Base-by-base conservation (phyloP, 1,140 invertebrate genomes). In the Cotesia vestalis region DNA sequence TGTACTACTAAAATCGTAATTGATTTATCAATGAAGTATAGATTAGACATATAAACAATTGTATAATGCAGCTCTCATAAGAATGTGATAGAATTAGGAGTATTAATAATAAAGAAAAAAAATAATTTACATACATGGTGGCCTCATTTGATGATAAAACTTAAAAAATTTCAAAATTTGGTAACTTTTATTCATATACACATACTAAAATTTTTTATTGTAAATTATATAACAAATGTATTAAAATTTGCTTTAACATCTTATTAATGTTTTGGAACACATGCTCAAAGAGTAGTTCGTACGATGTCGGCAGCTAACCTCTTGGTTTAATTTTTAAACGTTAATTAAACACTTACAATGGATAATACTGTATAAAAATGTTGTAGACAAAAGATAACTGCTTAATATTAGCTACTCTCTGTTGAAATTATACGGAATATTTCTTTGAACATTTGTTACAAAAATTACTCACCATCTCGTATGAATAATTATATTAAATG, bases 81-180 rank as follows among this genome's bases (percentile, higher is more conserved):
- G 71, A 73, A 71, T 75, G 74, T 75, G 71, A 75, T 73, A 75
- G 71, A 66, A 73, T 55, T 53, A 69, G 52, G 69, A 69, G 66
- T 66, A 63, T 61, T 53, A 63, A 69, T 69, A 64, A 14, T 53
- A 36, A 69, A 38, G 35, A 55, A 73, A 51, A 51, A 46, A 66
- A 66, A 67, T 57, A 71, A 36, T 12, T 57, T 38, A 55, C 17
- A 57, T 9, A 14, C 27, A 63, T 51, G 60, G 4, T 52, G 61
- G 36, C 14, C 68, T 40, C 38, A 40, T 40, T 40, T 40, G 38
- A 40, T 40, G 38, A 40, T 40, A 40, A 40, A 40, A 40, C 38
- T 8, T 5, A 46, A 46, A 6, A 46, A 46, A 46, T 64, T 69
- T 72, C 51, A 72, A 61, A 17, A 68, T 63, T 66, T 46, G 53